Evolutionary conservation across 2,113 vertebrate species (phyloP), one percentile per base, ranked within the genome.

Genomic region (Lamprotornis superbus): DNA sequence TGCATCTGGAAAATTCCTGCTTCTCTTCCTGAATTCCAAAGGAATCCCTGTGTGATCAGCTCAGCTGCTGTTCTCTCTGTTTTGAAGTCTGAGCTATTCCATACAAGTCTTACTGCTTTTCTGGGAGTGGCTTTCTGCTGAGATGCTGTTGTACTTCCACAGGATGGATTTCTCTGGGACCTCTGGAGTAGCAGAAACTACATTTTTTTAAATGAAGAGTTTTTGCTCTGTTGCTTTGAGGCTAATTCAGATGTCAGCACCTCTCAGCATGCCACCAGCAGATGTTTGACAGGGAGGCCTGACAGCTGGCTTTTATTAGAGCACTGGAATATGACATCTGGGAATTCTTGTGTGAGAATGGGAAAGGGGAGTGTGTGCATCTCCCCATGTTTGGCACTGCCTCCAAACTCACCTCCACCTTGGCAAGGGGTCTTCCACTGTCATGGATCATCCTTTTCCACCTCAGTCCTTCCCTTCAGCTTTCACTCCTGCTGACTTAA

Each of bases 181-280:
- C 22, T n/a, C 0, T 0, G 37, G 42, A 81, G n/a, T 49, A 46
- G 11, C 31, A 25, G 23, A 46, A 81, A 4, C 17, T 8, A 14
- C 15, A 0, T 37, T 23, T 73, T 52, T 5, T 20, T 12, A 18
- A 2, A 18, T 47, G 30, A 13, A 50, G 49, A 50, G 13, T 21
- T 76, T 81, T 85, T 85, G 20, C 52, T 82, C 39, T 57, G 42
- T 39, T 89, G 11, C 50, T 87, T 81, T 67, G 70, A 79, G 78
- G 31, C 65, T 33, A 37, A 52, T 50, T 83, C 81, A 30, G 52
- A 55, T 78, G 78, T 63, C 65, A 82, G 35, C 70, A 59, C 47
- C 57, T 82, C 70, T 39, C 85, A 68, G 74, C 60, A 24, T 15
- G 80, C 24, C 57, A 68, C 67, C 44, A 50, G 82, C 83, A 83